phyloP scores from a whole-genome alignment of 2,888 invertebrate genomes.

The Chrysotoxum bicinctum region DNA sequence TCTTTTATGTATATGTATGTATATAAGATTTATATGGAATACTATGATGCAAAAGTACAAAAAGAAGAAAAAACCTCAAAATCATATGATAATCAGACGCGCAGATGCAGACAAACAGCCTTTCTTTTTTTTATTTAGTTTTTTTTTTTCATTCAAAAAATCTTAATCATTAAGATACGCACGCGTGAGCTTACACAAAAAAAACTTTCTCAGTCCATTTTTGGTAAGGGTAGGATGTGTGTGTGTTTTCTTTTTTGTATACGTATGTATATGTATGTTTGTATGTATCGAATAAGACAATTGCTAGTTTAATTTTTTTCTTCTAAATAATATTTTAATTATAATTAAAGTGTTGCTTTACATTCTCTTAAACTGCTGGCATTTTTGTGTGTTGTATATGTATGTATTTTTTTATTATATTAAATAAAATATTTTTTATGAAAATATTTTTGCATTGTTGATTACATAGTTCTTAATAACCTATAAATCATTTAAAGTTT shows the following conservation, averaged over 20 bases:
- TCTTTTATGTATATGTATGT: background rate
- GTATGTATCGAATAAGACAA: slow-evolving; percentile 27
- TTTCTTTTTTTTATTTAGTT: background rate
- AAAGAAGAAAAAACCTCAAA: slow-evolving; percentile 42
- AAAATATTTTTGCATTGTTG: slow-evolving; percentile 67
- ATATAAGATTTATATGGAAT: slow-evolving; percentile 31
- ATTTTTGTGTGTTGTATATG: background rate
- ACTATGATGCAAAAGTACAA: slow-evolving; percentile 66
- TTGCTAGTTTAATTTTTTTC: background rate
- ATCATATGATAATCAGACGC: slow-evolving; percentile 35
- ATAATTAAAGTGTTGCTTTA: background rate
- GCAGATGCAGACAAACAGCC: slow-evolving; percentile 41
- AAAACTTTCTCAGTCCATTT: slow-evolving; percentile 52
- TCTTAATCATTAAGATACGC: slow-evolving; percentile 16
- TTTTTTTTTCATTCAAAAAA: background rate
- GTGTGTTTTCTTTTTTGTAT: background rate
- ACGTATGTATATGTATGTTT: slow-evolving; percentile 30
- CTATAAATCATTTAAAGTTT: slow-evolving; percentile 16
- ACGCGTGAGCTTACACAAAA: slow-evolving; percentile 24
- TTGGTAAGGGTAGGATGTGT: slow-evolving; percentile 38
- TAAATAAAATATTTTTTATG: slow-evolving; percentile 42
- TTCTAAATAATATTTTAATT: background rate
- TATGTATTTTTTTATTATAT: background rate
- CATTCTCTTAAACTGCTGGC: slow-evolving; percentile 30
- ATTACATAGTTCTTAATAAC: slow-evolving; percentile 22